Conservation (phyloP, 2,113 vertebrate genomes). For the Aleadryas rufinucha region DNA sequence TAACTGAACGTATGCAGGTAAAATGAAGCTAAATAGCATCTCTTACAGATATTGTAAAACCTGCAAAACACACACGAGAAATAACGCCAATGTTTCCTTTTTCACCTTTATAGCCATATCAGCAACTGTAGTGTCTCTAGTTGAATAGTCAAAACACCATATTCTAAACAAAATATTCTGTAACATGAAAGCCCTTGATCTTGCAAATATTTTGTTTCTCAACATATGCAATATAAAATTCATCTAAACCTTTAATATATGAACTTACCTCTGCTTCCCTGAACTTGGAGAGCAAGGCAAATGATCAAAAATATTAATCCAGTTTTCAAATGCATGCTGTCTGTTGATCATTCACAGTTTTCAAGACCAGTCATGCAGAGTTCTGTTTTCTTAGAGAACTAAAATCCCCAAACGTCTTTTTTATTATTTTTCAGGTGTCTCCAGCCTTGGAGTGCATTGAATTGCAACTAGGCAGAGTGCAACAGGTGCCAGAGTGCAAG, state of each 20-base stretch:
- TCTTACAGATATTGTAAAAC: not conserved
- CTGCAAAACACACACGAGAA: not conserved
- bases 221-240: not conserved
- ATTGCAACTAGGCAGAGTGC: not conserved
- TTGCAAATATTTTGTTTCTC: not conserved
- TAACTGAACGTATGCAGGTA: not conserved
- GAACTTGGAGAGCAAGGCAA: conserved; percentile 71
- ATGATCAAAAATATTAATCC: conserved; percentile 75
- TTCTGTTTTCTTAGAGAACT: not conserved
- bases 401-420: not conserved
- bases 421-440: not conserved
- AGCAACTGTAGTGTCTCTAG: not conserved
- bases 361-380: conserved; percentile 27
- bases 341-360: conserved; percentile 55
- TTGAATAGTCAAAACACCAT: not conserved
- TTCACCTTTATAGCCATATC: not conserved
- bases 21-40: not conserved
- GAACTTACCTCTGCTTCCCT: conserved; percentile 82
- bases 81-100: not conserved
- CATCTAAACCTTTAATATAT: not conserved
- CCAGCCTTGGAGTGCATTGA: not conserved
- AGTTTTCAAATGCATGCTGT: conserved; percentile 77
- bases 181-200: not conserved
- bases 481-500: not conserved
- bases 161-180: not conserved